Evolutionary conservation across 2,797 vertebrate genomes (phyloP), one percentile per base, ranked within the genome.

Genomic region (Kryptolebias ocellatus): DNA sequence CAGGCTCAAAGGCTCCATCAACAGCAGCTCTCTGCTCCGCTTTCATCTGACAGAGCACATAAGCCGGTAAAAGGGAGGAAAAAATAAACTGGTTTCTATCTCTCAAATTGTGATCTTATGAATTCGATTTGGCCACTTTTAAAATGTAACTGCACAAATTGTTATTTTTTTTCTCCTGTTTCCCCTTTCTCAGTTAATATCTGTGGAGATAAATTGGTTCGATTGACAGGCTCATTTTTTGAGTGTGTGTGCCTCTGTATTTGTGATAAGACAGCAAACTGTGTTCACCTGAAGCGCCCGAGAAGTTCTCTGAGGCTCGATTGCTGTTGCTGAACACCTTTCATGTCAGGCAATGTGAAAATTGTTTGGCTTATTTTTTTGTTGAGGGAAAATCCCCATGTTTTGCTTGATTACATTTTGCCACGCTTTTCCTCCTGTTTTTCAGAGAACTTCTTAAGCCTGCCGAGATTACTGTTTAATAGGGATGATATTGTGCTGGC

Each of bases 41-140:
- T 98, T 97, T 98, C 96, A 98, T 98, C 95, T 98, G 96, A 94
- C 95, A 95, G 95, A 95, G 96, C 89, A 90, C 95, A 95, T 96
- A 96, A 95, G 95, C 95, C 94, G 94, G 94, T 94, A 92, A 96
- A 92, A 95, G 95, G 95, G 94, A 93, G 68, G 80, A 76, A 65
- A 60, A 87, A 89, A 90, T 91, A 91, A 92, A 93, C 92, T 81
- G 71, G 79, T 76, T 95, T 95, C 96, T 98, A 96, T 98, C 96
- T 98, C 95, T 93, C 93, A 80, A 94, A 95, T 94, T 95, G 94
- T 93, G 95, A 92, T 96, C 95, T 96, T 95, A 94, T 95, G 94
- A 94, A 97, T 97, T 98, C 95, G 95, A 96, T 97, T 96, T 94
- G 95, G 95, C 88, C 95, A 95, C 96, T 96, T 96, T 95, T 92